phyloP scores from a whole-genome alignment of 2,113 vertebrate genomes.

The Tetrax tetrax region DNA sequence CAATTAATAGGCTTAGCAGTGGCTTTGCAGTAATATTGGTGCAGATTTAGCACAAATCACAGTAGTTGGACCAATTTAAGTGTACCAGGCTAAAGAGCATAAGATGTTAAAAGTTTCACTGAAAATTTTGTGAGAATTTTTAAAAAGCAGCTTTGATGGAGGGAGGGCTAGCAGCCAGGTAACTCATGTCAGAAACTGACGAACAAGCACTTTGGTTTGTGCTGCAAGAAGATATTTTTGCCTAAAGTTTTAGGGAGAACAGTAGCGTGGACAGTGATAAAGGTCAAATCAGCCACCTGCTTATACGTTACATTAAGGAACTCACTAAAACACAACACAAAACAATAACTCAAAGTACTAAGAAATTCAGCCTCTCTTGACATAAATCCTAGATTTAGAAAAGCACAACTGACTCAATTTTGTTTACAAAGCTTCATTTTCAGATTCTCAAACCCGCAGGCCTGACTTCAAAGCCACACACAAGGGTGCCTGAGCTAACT shows the following conservation, averaged over 20 bases:
- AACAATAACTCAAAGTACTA: neutral
- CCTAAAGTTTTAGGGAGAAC: neutral
- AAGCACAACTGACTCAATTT: neutral
- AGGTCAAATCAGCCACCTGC: neutral
- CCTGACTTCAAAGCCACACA: neutral
- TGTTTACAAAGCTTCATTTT: neutral
- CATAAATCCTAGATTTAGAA: neutral
- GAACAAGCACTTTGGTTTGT: neutral
- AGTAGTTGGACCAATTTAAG: neutral
- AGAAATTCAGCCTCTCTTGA: neutral
- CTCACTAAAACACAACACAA: neutral
- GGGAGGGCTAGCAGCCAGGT: neutral
- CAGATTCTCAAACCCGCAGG: neutral
- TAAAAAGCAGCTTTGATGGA: neutral
- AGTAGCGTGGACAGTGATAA: neutral
- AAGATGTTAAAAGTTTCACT: neutral
- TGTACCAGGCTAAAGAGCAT: neutral
- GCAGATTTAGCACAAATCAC: neutral
- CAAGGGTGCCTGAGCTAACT: slow-evolving; percentile 5
- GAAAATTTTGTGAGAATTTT: neutral
- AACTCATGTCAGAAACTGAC: neutral
- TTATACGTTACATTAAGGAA: neutral
- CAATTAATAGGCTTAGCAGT: neutral
- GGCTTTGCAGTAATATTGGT: neutral
- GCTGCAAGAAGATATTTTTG: neutral